These are phyloP conservation scores for Pelobates cultripes DNA, from an alignment of 2,797 vertebrate species.

Conservation along the genomic window DNA sequence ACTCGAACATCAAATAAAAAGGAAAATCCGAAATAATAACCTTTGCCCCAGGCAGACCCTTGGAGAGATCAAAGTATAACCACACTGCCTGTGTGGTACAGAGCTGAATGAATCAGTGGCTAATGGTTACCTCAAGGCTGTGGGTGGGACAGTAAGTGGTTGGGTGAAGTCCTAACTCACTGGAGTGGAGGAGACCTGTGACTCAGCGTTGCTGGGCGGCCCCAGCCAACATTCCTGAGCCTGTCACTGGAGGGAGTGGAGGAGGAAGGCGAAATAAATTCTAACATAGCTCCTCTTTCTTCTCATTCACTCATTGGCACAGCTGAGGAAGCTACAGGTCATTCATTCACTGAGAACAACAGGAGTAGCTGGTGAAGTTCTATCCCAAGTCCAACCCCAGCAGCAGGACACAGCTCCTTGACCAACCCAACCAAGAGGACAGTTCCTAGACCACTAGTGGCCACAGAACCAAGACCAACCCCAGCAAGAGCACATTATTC, in stretches of 20 bases:
- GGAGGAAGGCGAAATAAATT: slow-evolving; percentile 36
- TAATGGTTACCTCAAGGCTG: slow-evolving; percentile 8
- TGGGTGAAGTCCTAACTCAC: slow-evolving; percentile 25
- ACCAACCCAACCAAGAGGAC: too few species aligned
- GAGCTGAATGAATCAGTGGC: slow-evolving; percentile 32
- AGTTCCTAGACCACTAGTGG: too few species aligned
- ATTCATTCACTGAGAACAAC: too few species aligned
- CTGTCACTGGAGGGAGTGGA: slow-evolving; percentile 29
- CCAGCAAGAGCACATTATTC: too few species aligned
- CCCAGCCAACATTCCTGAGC: slow-evolving; percentile 26
- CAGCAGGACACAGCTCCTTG: neutral
- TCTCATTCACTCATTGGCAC: slow-evolving; percentile 20
- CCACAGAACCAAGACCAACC: too few species aligned
- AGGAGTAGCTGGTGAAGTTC: neutral
- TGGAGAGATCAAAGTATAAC: neutral
- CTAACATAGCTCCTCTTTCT: slow-evolving; percentile 35
- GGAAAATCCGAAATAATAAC: neutral
- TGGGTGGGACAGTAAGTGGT: slow-evolving; percentile 1
- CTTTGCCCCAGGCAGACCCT: neutral
- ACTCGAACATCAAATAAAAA: neutral
- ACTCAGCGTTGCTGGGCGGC: slow-evolving; percentile 41
- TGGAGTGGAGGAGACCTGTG: slow-evolving; percentile 15
- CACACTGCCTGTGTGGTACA: neutral
- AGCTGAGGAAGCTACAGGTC: neutral
- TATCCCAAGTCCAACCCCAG: neutral